Conservation (phyloP, 2,113 vertebrate species). For the Anguilla japonica region DNA sequence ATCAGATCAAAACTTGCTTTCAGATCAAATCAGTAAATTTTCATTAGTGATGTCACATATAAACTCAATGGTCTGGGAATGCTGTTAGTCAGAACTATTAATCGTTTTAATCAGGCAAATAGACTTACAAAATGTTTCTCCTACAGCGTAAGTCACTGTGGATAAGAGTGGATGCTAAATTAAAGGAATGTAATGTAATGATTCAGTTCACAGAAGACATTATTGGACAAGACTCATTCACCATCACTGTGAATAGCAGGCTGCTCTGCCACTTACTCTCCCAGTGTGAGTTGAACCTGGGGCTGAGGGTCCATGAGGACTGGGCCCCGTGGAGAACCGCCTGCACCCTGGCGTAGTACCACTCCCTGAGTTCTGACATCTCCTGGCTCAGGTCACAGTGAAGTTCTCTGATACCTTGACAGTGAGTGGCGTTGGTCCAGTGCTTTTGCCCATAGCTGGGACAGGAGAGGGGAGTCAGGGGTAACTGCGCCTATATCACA, state of each 20-base stretch:
- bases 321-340: conserved; percentile 35
- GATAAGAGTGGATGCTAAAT: too few relatives aligned
- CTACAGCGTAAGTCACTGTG: too few relatives aligned
- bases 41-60: too few relatives aligned
- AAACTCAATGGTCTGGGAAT: too few relatives aligned
- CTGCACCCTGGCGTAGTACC: conserved; percentile 71
- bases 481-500: background rate
- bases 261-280: conserved; percentile 61
- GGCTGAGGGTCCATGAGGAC: conserved; percentile 64
- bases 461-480: background rate
- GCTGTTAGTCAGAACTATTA: too few relatives aligned
- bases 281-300: conserved; percentile 69
- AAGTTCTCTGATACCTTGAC: conserved; percentile 54
- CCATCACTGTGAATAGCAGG: background rate
- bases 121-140: too few relatives aligned
- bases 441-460: conserved; percentile 66
- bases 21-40: too few relatives aligned
- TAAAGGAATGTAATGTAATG: background rate
- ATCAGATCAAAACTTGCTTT: too few relatives aligned
- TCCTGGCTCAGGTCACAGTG: conserved; percentile 68
- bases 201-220: background rate
- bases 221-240: too few relatives aligned
- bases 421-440: conserved; percentile 57
- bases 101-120: too few relatives aligned
- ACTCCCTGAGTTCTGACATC: conserved; percentile 65